A percentile compares a stretch with the other conserved stretches of the same genome.
Conservation (phyloP, 2,113 vertebrate species). For the Nipponia nippon region DNA sequence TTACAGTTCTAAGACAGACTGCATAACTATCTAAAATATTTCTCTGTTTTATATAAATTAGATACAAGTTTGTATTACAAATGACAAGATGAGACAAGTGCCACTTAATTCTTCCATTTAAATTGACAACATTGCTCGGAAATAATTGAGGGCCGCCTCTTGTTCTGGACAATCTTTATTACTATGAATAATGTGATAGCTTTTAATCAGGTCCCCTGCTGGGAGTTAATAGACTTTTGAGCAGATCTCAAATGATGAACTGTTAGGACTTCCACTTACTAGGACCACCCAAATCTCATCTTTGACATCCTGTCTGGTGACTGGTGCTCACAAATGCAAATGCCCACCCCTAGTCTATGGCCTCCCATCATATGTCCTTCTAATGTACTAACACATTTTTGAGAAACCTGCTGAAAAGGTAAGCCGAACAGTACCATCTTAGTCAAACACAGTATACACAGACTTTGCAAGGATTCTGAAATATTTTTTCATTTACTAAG, state of each 20-base stretch:
- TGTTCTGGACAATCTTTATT: background rate
- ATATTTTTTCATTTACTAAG: background rate
- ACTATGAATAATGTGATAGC: background rate
- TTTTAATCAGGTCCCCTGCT: background rate
- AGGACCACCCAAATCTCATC: background rate
- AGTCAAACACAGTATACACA: background rate
- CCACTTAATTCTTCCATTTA: background rate
- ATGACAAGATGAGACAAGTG: background rate
- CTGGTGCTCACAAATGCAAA: background rate
- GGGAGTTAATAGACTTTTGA: background rate
- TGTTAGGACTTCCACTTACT: background rate
- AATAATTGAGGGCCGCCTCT: background rate
- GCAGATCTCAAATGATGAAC: background rate
- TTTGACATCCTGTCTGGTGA: background rate
- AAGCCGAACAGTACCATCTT: background rate
- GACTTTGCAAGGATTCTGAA: background rate
- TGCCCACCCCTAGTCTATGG: background rate
- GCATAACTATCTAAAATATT: background rate
- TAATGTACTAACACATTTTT: background rate
- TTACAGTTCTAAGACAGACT: background rate
- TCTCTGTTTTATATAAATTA: background rate
- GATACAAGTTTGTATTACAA: background rate
- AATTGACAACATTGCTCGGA: background rate
- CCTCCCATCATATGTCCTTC: background rate
- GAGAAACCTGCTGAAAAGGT: background rate